Conservation (phyloP, 2,888 invertebrate genomes). For the Morpho achilles region DNA sequence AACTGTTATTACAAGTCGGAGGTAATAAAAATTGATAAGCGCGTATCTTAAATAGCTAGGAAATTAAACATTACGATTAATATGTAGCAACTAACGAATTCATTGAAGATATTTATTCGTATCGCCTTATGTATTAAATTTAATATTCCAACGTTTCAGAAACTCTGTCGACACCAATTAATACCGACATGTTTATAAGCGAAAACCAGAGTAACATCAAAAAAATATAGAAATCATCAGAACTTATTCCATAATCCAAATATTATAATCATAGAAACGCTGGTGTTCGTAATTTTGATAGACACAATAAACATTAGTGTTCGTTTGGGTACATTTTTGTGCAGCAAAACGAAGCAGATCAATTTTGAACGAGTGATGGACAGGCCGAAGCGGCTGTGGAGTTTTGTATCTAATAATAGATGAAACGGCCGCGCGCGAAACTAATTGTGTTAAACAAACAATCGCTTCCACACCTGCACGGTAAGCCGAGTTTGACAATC, state of each 20-base stretch:
- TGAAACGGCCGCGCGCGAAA: slow-evolving; percentile 57
- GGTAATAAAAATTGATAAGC: too few relatives aligned
- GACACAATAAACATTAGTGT: slow-evolving; percentile 35
- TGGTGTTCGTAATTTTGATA: slow-evolving; percentile 27
- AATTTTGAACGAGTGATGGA: slow-evolving; percentile 62
- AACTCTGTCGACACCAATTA: neutral
- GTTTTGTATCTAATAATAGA: slow-evolving; percentile 59
- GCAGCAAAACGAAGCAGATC: slow-evolving; percentile 54
- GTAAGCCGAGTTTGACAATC: slow-evolving; percentile 20
- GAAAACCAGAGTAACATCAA: slow-evolving; percentile 6
- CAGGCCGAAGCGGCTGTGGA: slow-evolving; percentile 52
- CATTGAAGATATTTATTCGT: too few relatives aligned
- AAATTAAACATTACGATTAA: too few relatives aligned
- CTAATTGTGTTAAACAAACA: slow-evolving; percentile 75
- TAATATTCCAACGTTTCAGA: neutral
- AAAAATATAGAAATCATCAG: slow-evolving; percentile 1
- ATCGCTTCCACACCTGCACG: slow-evolving; percentile 50
- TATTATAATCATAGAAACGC: slow-evolving; percentile 13
- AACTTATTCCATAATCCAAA: slow-evolving; percentile 13
- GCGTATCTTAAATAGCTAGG: too few relatives aligned
- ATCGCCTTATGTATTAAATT: too few relatives aligned
- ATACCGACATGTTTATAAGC: neutral
- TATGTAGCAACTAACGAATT: too few relatives aligned
- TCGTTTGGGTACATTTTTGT: slow-evolving; percentile 25
- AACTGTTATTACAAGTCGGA: too few relatives aligned